These are phyloP conservation scores for Cyclophora punctaria DNA, from an alignment of 2,888 invertebrate species.

Conservation along the genomic window DNA sequence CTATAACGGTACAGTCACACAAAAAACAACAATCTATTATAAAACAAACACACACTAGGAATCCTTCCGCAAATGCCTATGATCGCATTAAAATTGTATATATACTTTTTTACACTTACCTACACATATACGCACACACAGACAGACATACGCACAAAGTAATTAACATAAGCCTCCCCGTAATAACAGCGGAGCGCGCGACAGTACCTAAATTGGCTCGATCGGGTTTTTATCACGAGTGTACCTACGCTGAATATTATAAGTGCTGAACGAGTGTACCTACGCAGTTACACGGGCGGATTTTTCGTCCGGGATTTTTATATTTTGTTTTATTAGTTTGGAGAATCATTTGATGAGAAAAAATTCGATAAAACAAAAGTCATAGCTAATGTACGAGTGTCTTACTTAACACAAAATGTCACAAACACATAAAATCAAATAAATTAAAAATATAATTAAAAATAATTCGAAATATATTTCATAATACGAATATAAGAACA, in stretches of 20 bases:
- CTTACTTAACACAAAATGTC: too few species aligned
- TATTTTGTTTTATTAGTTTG: conserved; percentile 3
- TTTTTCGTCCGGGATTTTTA: conserved; percentile 35
- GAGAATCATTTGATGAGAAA: background rate
- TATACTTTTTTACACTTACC: conserved; percentile 43
- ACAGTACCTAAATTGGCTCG: conserved; percentile 52
- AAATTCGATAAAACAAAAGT: too few species aligned
- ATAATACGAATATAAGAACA: too few species aligned
- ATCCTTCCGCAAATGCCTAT: conserved; percentile 62
- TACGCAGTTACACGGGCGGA: conserved; percentile 40
- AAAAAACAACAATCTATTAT: too few species aligned
- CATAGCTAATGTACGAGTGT: too few species aligned
- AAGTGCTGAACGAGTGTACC: conserved; percentile 48
- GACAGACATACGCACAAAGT: conserved; percentile 7
- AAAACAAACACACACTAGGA: conserved; percentile 23
- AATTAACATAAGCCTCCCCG: conserved; percentile 71
- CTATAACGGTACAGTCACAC: too few species aligned
- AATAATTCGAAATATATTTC: too few species aligned
- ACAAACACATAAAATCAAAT: too few species aligned
- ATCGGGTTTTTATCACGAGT: conserved; percentile 47
- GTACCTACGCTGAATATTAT: conserved; percentile 69
- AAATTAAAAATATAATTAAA: too few species aligned
- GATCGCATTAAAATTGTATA: conserved; percentile 69
- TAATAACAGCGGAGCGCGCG: conserved; percentile 58
- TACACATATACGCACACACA: conserved; percentile 34